Conservation (phyloP, 2,113 vertebrate genomes). For the Lepus europaeus region DNA sequence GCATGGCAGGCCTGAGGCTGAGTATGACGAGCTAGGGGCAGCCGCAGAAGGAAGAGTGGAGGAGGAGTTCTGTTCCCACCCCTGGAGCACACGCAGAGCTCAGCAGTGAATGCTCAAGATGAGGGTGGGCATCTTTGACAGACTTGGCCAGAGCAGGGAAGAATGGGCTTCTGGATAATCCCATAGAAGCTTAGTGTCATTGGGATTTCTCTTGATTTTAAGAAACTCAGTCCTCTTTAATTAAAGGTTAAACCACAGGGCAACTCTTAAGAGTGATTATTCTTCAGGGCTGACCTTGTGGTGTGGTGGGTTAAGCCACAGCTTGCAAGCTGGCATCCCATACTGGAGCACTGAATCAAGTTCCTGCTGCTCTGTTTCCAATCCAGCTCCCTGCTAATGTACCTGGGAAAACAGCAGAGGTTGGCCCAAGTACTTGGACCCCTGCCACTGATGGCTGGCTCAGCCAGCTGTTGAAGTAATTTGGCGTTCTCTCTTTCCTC, state of each 20-base stretch:
- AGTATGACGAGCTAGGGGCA: not conserved
- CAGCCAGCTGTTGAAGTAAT: too few species aligned
- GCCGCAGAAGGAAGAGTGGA: fast-evolving
- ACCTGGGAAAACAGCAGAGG: too few species aligned
- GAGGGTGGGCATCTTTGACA: not conserved
- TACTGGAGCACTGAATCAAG: too few species aligned
- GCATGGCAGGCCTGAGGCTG: not conserved
- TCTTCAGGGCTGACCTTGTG: not conserved
- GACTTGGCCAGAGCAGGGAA: not conserved
- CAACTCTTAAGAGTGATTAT: not conserved
- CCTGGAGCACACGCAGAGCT: not conserved
- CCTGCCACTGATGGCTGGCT: too few species aligned
- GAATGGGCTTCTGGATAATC: not conserved
- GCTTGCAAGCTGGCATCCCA: too few species aligned
- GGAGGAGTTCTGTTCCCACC: not conserved
- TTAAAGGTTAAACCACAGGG: constrained; percentile 10
- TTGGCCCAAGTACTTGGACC: too few species aligned
- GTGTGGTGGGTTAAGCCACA: too few species aligned
- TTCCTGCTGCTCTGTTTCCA: too few species aligned
- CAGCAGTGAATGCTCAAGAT: not conserved
- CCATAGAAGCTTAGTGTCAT: not conserved
- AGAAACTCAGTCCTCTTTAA: not conserved
- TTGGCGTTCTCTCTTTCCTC: too few species aligned
- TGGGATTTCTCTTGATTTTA: not conserved
- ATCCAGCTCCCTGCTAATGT: too few species aligned